These are phyloP conservation scores for Euglossa dilemma DNA, from an alignment of 1,140 invertebrate species.

Conservation along the genomic window DNA sequence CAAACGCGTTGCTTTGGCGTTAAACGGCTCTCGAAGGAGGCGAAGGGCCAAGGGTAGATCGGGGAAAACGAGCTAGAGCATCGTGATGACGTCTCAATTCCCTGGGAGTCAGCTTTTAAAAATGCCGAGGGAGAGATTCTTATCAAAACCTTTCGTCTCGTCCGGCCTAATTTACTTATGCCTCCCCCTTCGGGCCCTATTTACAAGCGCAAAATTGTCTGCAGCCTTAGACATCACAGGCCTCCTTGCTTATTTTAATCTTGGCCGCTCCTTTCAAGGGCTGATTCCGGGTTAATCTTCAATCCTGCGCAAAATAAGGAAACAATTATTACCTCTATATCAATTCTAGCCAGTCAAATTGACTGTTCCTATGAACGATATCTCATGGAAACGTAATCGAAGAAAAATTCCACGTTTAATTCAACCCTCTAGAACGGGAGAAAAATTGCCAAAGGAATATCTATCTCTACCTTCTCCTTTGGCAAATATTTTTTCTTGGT, in stretches of 20 bases:
- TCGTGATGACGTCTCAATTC: slow-evolving; percentile 78
- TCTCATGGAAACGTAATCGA: no score
- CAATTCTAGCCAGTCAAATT: no score
- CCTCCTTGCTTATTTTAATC: not conserved
- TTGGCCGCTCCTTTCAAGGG: not conserved
- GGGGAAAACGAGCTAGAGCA: slow-evolving; percentile 60
- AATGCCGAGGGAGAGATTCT: slow-evolving; percentile 75
- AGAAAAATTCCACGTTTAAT: no score
- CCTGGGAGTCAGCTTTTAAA: slow-evolving; percentile 70
- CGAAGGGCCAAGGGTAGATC: slow-evolving; percentile 34
- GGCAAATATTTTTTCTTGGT: not conserved
- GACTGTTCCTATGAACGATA: no score
- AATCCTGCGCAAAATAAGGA: no score
- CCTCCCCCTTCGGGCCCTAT: slow-evolving; percentile 74
- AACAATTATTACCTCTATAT: not conserved
- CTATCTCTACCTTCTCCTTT: not conserved
- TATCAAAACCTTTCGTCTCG: slow-evolving; percentile 76
- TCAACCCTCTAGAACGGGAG: no score
- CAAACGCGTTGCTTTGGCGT: slow-evolving; percentile 69
- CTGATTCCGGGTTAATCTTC: not conserved
- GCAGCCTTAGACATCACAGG: slow-evolving; percentile 9
- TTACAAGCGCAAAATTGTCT: slow-evolving; percentile 80
- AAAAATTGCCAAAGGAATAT: not conserved
- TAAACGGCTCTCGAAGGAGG: slow-evolving; percentile 71
- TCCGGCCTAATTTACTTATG: slow-evolving; percentile 81